phyloP scores from a whole-genome alignment of 1,140 invertebrate genomes.

The Lysiphlebus fabarum region DNA sequence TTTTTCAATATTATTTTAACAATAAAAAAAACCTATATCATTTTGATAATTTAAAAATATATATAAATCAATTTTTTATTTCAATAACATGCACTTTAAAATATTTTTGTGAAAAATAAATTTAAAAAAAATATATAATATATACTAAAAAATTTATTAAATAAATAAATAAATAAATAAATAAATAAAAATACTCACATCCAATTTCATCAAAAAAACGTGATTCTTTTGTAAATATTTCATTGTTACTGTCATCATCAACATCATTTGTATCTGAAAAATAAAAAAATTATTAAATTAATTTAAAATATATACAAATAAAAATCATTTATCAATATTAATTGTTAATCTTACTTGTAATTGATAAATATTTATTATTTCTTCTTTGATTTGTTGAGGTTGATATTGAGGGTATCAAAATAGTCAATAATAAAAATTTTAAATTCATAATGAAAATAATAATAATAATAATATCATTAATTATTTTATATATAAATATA shows the following conservation, averaged over 20 bases:
- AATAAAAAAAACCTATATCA: too few species aligned
- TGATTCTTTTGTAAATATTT: slow-evolving; percentile 38
- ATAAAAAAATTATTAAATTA: slow-evolving; percentile 12
- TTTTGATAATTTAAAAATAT: slow-evolving; percentile 13
- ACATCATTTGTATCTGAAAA: slow-evolving; percentile 21
- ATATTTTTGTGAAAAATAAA: background rate
- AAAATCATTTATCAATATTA: background rate
- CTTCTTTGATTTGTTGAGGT: slow-evolving; percentile 26
- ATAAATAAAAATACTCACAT: slow-evolving; percentile 49
- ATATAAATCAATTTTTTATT: background rate
- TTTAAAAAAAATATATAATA: slow-evolving; percentile 11
- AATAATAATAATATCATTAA: background rate
- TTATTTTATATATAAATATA: too few species aligned
- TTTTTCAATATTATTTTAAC: too few species aligned
- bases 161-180: too few species aligned
- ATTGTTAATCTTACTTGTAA: slow-evolving; percentile 34
- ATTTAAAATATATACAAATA: background rate
- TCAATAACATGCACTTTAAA: slow-evolving; percentile 1
- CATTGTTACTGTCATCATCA: slow-evolving; percentile 33
- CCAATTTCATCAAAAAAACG: slow-evolving; percentile 61
- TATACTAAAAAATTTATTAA: background rate
- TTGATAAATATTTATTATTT: slow-evolving; percentile 43
- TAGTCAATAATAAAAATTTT: slow-evolving; percentile 9
- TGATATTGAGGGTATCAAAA: slow-evolving; percentile 17
- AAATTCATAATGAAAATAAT: slow-evolving; percentile 9